Conservation (phyloP, 2,113 vertebrate genomes). For the Panthera uncia region DNA sequence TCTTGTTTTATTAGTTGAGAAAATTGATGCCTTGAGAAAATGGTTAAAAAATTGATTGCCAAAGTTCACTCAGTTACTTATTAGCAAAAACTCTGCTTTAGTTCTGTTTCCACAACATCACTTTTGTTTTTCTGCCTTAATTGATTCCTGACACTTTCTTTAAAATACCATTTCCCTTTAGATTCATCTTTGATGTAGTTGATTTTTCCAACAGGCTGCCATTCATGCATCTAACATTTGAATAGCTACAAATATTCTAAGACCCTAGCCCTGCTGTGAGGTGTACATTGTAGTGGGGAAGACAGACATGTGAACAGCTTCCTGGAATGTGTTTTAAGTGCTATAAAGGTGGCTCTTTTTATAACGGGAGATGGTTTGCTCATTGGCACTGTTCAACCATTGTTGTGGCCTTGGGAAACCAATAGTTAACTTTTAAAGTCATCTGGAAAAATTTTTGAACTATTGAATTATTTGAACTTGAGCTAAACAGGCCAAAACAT, state of each 20-base stretch:
- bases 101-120: not conserved
- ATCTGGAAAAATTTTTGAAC: not conserved
- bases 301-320: not conserved
- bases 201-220: not conserved
- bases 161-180: slow-evolving; percentile 20
- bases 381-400: not conserved
- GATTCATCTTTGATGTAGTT: slow-evolving; percentile 18
- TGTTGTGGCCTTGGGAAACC: not conserved
- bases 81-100: slow-evolving; percentile 5
- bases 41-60: slow-evolving; percentile 28
- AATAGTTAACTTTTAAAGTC: slow-evolving; percentile 40
- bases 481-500: not conserved
- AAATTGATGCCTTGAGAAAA: slow-evolving; percentile 60
- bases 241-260: not conserved
- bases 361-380: not conserved
- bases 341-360: not conserved
- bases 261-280: not conserved
- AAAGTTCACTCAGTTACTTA: not conserved
- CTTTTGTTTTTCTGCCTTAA: slow-evolving; percentile 20
- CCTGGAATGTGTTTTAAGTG: not conserved
- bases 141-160: slow-evolving; percentile 34
- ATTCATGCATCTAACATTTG: slow-evolving; percentile 17
- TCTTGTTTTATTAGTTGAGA: slow-evolving; percentile 49
- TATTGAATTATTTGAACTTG: slow-evolving; percentile 25
- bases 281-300: not conserved